A percentile compares a stretch with the other conserved stretches of the same genome.
These are phyloP conservation scores for Glossophaga mutica DNA, from an alignment of 2,797 vertebrate genomes.

Conservation along the genomic window DNA sequence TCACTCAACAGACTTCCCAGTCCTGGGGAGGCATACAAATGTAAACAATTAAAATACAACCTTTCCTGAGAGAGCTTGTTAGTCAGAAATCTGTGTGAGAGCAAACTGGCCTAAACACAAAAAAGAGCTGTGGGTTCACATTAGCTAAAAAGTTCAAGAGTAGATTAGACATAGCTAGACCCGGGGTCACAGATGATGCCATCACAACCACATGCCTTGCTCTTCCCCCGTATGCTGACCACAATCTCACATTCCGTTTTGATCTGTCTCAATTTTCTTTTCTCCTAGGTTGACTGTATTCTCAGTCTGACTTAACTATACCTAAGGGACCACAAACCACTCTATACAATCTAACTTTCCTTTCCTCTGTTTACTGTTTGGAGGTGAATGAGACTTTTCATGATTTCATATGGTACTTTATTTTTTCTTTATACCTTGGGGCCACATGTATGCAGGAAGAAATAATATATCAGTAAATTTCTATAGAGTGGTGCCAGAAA, in stretches of 20 bases:
- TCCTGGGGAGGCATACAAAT: not conserved
- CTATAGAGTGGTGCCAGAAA: not conserved
- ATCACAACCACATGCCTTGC: accelerated
- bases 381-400: not conserved
- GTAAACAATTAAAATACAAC: not conserved
- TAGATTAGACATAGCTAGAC: not conserved
- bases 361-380: not conserved
- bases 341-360: not conserved
- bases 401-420: not conserved
- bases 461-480: not conserved
- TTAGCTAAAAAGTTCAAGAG: not conserved
- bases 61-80: not conserved
- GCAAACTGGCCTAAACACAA: not conserved
- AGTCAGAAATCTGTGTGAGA: not conserved
- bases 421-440: conserved; percentile 13
- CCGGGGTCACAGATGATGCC: not conserved
- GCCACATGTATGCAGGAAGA: not conserved
- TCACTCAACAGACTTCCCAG: not conserved
- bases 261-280: not conserved
- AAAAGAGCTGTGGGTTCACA: not conserved
- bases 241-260: not conserved
- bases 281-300: not conserved
- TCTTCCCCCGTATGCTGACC: not conserved
- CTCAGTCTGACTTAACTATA: not conserved
- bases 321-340: not conserved